A percentile compares a stretch with the other conserved stretches of the same genome.
Conservation (phyloP, 2,888 invertebrate genomes). For the Atrina japonica region DNA sequence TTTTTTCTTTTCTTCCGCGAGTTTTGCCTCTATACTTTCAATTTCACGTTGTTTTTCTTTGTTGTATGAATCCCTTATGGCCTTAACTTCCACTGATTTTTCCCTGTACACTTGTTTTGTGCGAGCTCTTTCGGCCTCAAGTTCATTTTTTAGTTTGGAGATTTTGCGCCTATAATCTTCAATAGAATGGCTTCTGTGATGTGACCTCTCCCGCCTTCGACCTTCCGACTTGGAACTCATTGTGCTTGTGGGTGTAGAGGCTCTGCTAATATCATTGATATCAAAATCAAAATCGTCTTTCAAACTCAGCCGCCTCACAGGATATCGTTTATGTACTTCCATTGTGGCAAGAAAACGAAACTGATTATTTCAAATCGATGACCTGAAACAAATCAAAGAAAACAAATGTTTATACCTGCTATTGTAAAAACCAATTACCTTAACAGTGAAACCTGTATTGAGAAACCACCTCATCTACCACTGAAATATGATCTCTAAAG, state of each 20-base stretch:
- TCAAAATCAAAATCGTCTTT: constrained; percentile 70
- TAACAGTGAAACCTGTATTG: too few species aligned
- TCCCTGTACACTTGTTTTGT: constrained; percentile 70
- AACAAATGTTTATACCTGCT: too few species aligned
- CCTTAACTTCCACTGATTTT: constrained; percentile 68
- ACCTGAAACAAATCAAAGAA: too few species aligned
- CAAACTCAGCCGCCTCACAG: constrained; percentile 42
- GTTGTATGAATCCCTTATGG: constrained; percentile 65
- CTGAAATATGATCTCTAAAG: too few species aligned
- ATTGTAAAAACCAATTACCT: too few species aligned
- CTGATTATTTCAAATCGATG: too few species aligned
- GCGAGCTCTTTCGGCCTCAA: constrained; percentile 70
- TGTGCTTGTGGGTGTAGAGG: constrained; percentile 71
- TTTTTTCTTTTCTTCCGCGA: constrained; percentile 63
- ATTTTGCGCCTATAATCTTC: constrained; percentile 65
- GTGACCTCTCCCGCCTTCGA: constrained; percentile 54
- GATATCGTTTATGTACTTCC: constrained; percentile 33
- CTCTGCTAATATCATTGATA: constrained; percentile 70
- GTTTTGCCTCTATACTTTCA: constrained; percentile 53
- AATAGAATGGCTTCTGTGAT: constrained; percentile 48
- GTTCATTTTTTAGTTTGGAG: constrained; percentile 65
- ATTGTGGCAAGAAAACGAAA: constrained; percentile 19
- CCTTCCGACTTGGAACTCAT: constrained; percentile 70
- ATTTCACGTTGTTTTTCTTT: constrained; percentile 65
- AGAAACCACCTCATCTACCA: too few species aligned